Conservation (phyloP, 2,797 vertebrate genomes). For the Hirundo rustica region DNA sequence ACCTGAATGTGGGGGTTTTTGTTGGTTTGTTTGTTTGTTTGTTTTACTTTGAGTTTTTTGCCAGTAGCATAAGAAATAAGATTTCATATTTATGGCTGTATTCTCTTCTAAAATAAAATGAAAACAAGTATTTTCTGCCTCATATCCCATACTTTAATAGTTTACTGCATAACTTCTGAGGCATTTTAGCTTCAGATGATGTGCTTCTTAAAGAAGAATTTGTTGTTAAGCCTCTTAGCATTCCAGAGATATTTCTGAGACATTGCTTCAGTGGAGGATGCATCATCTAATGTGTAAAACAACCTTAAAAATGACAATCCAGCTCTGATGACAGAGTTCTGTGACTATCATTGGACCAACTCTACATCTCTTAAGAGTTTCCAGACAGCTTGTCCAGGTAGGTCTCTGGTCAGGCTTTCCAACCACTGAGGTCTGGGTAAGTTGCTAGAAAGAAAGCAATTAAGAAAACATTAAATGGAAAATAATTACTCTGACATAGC, state of each 20-base stretch:
- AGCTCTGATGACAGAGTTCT: background rate
- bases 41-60: background rate
- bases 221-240: background rate
- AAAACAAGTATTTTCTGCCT: background rate
- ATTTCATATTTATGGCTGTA: background rate
- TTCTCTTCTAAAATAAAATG: background rate
- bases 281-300: background rate
- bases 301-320: background rate
- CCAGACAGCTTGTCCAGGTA: background rate
- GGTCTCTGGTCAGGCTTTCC: background rate
- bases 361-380: background rate
- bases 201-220: background rate
- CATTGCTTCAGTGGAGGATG: background rate
- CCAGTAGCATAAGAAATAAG: background rate
- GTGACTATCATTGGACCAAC: background rate
- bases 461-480: background rate
- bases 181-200: background rate
- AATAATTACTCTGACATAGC: background rate
- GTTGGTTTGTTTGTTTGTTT: background rate
- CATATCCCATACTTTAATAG: background rate
- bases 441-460: background rate
- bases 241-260: background rate
- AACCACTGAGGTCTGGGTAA: background rate
- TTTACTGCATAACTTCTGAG: background rate
- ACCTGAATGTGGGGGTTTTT: background rate